A percentile compares a stretch with the other conserved stretches of the same genome.
Evolutionary conservation across 2,797 vertebrate genomes (phyloP).

Genomic region (Petrocephalus schoutedeni): DNA sequence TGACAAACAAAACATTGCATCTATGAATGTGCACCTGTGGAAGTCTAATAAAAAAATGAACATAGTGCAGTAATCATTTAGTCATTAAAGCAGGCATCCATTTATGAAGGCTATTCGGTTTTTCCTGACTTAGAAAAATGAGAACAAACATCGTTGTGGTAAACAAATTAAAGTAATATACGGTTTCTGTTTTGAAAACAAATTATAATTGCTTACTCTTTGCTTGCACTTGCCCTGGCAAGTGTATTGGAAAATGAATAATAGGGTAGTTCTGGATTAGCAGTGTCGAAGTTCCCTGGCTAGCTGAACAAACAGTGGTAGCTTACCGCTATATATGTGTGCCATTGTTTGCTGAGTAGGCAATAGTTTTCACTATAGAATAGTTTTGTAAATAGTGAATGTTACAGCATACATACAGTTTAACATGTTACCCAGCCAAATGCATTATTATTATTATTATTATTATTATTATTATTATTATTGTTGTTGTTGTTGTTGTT

Average conservation of each 20-base stretch:
- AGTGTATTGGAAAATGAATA: neutral
- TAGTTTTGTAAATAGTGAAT: neutral
- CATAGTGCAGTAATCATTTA: neutral
- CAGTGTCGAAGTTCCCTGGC: neutral
- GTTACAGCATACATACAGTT: neutral
- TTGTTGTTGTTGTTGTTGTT: neutral
- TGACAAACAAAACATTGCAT: neutral
- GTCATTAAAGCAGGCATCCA: neutral
- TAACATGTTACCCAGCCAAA: neutral
- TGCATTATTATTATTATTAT: neutral
- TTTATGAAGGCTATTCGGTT: neutral
- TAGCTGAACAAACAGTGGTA: neutral
- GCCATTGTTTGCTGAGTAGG: neutral
- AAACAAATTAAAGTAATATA: neutral
- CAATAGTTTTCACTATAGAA: too few relatives aligned
- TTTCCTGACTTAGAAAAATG: neutral
- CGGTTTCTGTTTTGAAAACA: neutral
- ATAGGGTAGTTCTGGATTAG: neutral
- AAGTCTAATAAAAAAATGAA: neutral
- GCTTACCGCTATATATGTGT: neutral
- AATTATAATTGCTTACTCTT: neutral
- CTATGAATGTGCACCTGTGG: neutral
- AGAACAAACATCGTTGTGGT: neutral
- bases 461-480: neutral
- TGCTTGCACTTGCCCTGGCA: neutral